A percentile compares a stretch with the other conserved stretches of the same genome.
These are phyloP conservation scores for Caradrina clavipalpis DNA, from an alignment of 2,888 invertebrate genomes.

Conservation along the genomic window DNA sequence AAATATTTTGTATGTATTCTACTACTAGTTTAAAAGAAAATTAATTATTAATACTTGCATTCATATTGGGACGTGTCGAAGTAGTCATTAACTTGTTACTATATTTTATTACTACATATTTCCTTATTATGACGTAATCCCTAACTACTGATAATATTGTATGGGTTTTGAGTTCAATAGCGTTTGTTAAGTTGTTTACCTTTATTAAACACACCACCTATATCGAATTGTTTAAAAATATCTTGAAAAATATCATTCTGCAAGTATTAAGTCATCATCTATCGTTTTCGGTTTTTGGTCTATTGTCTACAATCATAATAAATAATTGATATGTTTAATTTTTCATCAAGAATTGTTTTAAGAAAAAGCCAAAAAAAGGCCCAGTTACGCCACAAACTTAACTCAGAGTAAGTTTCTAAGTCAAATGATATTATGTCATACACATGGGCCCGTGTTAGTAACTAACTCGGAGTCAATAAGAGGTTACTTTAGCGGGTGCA, in stretches of 20 bases:
- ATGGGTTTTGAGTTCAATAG: constrained; percentile 19
- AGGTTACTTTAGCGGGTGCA: too few relatives aligned
- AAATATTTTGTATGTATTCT: background rate
- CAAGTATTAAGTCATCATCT: too few relatives aligned
- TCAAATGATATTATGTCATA: too few relatives aligned
- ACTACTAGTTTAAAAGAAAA: background rate
- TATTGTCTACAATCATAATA: too few relatives aligned
- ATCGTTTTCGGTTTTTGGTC: too few relatives aligned
- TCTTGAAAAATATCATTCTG: background rate
- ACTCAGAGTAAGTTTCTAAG: too few relatives aligned
- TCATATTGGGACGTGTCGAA: background rate
- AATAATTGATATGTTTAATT: too few relatives aligned
- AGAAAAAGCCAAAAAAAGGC: too few relatives aligned
- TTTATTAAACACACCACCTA: background rate
- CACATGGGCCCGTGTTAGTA: too few relatives aligned
- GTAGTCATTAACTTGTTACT: background rate
- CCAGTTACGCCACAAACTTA: too few relatives aligned
- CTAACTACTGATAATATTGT: constrained; percentile 24
- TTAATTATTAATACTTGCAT: background rate
- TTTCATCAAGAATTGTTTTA: too few relatives aligned
- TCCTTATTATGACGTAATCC: constrained; percentile 27
- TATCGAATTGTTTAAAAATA: background rate
- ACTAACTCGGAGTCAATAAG: too few relatives aligned
- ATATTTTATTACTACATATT: constrained; percentile 28
- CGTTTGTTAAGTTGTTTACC: constrained; percentile 20